Base-by-base conservation (phyloP, 2,113 vertebrate species). In the Cochlearius cochlearius region DNA sequence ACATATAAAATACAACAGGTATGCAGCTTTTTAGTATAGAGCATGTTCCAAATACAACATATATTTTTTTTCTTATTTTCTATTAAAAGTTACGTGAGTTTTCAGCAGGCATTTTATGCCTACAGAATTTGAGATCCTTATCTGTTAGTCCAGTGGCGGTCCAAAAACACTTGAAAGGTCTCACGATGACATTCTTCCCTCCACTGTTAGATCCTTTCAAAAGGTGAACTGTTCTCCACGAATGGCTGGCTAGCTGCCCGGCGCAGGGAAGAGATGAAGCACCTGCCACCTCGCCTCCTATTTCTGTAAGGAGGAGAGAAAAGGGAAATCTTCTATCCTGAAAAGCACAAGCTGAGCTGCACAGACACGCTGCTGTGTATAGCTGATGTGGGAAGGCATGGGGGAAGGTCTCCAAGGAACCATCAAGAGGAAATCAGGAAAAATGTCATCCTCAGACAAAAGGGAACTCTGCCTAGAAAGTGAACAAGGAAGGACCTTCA, bases 351-450 rank as follows among this genome's bases (percentile, higher is more conserved):
- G 39, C 45, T 75, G 36, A 86, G 53, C 41, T 36, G 53, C 69
- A 76, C 0, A 41, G 69, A 56, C 23, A 43, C 0, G 2, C 21
- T 66, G 17, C 11, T 43, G 18, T 1, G 0, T 36, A 41, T 7
- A 39, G 60, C 11, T 85, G 49, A 53, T 82, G 11, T 25, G 64
- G 30, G 29, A 86, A 52, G 15, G 55, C 21, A 22, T 16, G 17
- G 0, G 1, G 52, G 53, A 78, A 76, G 10, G 29, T 56, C 14
- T 78, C 45, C 55, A 63, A 34, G 2, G 38, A 91, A 50, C 29
- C 41, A 11, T 8, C 38, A 55, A 63, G 36, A 62, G 22, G 21
- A 74, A 74, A 93, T 59, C 12, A 49, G 38, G 49, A 67, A 83
- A 80, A 75, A 49, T 21, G 21, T 22, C 36, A 74, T 36, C 43